phyloP scores from a whole-genome alignment of 2,113 vertebrate species.

The Limnothrissa miodon region DNA sequence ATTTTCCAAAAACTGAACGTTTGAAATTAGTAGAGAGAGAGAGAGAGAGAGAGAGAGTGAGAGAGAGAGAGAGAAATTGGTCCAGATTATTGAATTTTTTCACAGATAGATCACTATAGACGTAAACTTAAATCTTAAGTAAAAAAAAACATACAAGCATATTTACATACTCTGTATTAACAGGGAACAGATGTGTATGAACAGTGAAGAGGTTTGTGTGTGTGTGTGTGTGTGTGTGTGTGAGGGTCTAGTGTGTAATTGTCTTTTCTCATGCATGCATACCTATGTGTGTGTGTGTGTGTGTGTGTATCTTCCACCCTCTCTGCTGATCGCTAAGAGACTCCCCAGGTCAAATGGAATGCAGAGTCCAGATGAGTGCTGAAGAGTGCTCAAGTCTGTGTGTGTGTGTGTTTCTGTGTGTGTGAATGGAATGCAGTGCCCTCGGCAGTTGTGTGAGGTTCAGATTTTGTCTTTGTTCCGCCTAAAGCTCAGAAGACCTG shows the following conservation, averaged over 20 bases:
- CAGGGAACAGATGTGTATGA: too few species aligned
- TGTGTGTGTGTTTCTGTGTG: neutral
- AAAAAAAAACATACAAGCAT: too few species aligned
- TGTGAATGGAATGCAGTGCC: conserved; percentile 24
- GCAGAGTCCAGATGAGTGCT: conserved; percentile 10
- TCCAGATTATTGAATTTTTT: conserved; percentile 1
- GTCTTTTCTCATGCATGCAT: neutral
- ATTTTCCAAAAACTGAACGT: conserved; percentile 12
- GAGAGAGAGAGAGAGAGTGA: too few species aligned
- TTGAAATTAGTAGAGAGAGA: conserved; percentile 43
- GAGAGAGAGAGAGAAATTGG: too few species aligned
- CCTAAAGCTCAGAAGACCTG: conserved; percentile 35
- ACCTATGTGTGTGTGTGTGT: neutral
- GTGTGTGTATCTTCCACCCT: neutral
- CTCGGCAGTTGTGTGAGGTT: conserved; percentile 18
- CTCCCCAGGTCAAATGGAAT: conserved; percentile 22
- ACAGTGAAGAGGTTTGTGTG: neutral
- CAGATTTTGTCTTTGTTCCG: conserved; percentile 40
- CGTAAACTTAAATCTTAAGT: too few species aligned
- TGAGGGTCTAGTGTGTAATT: neutral
- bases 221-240: neutral
- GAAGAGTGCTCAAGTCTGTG: neutral
- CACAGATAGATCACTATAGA: conserved; percentile 6
- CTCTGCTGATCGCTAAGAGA: neutral
- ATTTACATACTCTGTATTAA: too few species aligned